Base-by-base conservation (phyloP, 2,888 invertebrate species). In the Agrotis exclamationis region DNA sequence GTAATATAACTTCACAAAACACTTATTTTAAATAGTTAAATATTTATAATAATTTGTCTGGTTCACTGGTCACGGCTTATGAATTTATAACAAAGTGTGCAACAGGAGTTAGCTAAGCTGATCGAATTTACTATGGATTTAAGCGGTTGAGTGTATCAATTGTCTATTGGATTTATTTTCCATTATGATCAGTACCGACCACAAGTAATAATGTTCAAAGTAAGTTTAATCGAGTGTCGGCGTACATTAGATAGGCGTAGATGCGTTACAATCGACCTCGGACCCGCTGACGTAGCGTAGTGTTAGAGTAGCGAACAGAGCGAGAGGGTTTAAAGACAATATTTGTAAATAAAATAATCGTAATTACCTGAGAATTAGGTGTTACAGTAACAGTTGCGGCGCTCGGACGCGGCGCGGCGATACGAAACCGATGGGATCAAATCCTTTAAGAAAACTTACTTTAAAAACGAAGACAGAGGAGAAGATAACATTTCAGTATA, bases 311-410 rank as follows among this genome's bases (percentile, higher is more conserved):
- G 95, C 91, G 95, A 94, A 94, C 96, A 95, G 96, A 96, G 96
- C 94, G 96, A 96, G 96, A 96, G 96, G 96, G 96, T 96, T 84
- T 96, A 93, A 96, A 96, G 96, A 96, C 96, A 96, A 96, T 96
- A 96, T 96, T 96, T 96, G 96, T 96, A 96, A 94, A 96, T 96
- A 96, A 93, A 93, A 93, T 95, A 94, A 94, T 92, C 90, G 95
- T 96, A 95, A 95, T 94, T 89, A 93, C 94, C 95, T 95, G 95
- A 90, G 88, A 92, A 90, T 92, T 91, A 94, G 95, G 94, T 92
- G 85, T 94, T 94, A 95, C 95, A 93, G 91, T 92, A 91, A 92
- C 85, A 87, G 90, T 86, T 83, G 89, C 89, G 89, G 81, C 86
- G 89, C 87, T 73, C 79, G 79, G 85, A 84, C 82, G 90, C 88